Conservation (phyloP, 2,888 invertebrate genomes). For the Xanthostigma xanthostigma region DNA sequence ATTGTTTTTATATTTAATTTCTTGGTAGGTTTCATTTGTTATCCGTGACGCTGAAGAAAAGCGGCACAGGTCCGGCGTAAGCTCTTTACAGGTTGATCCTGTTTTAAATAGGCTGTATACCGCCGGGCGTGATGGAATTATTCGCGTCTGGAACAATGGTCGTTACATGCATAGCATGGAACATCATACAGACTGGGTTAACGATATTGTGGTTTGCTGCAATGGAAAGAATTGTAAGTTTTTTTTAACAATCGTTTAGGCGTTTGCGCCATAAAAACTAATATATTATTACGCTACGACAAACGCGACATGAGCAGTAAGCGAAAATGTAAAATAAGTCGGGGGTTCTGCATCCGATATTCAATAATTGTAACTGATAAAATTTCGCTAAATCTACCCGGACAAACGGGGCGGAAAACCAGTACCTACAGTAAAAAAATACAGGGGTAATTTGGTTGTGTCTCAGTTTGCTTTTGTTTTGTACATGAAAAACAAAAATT, state of each 20-base stretch:
- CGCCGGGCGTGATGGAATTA: constrained; percentile 93
- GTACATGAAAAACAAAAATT: not conserved
- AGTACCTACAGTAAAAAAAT: too few relatives aligned
- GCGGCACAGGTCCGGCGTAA: constrained; percentile 88
- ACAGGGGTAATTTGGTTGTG: not conserved
- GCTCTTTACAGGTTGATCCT: constrained; percentile 87
- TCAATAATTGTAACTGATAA: too few relatives aligned
- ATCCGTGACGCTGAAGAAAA: constrained; percentile 92
- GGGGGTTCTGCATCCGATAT: too few relatives aligned
- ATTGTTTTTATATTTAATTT: not conserved
- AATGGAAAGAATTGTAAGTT: constrained; percentile 80
- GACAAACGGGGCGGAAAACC: too few relatives aligned
- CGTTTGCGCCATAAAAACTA: too few relatives aligned
- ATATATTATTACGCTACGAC: too few relatives aligned
- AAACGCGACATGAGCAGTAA: too few relatives aligned
- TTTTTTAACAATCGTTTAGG: not conserved
- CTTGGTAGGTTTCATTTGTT: constrained; percentile 81
- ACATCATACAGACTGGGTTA: constrained; percentile 99
- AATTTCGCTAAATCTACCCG: too few relatives aligned
- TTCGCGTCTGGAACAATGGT: constrained; percentile 80
- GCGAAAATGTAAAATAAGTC: too few relatives aligned
- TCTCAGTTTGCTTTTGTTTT: not conserved
- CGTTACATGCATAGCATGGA: constrained; percentile 93
- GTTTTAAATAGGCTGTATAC: constrained; percentile 79
- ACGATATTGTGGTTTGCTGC: constrained; percentile 96